A percentile compares a stretch with the other conserved stretches of the same genome.
Evolutionary conservation across 1,140 invertebrate genomes (phyloP).

Genomic region (Aphelinus atriplicis): DNA sequence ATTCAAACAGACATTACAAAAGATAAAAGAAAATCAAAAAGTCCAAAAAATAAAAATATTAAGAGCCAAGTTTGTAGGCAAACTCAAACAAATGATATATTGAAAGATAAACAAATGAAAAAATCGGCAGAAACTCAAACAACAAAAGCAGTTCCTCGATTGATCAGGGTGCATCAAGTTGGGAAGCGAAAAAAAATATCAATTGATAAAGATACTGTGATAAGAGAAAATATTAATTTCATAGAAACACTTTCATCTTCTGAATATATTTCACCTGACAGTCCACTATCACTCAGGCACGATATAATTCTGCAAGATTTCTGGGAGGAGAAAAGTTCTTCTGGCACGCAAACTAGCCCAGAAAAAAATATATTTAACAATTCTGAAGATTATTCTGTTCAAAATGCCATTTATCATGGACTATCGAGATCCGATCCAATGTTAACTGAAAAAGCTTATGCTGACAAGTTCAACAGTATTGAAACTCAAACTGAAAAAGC

Average conservation of each 20-base stretch:
- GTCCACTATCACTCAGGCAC: conserved; percentile 58
- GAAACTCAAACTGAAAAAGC: conserved; percentile 70
- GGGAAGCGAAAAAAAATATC: conserved; percentile 27
- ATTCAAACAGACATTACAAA: conserved; percentile 60
- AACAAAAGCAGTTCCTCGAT: conserved; percentile 38
- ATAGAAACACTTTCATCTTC: conserved; percentile 52
- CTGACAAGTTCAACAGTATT: conserved; percentile 64
- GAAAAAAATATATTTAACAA: conserved; percentile 57
- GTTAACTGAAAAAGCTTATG: conserved; percentile 57
- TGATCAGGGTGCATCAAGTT: conserved; percentile 37
- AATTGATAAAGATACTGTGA: conserved; percentile 36
- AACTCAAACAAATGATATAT: conserved; percentile 62
- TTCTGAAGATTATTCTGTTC: conserved; percentile 55
- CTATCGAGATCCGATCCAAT: conserved; percentile 59
- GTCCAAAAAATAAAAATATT: conserved; percentile 47
- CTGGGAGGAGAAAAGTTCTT: conserved; percentile 60
- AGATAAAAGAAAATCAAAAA: conserved; percentile 44
- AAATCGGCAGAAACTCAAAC: conserved; percentile 66
- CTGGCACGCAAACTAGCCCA: conserved; percentile 62
- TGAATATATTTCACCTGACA: conserved; percentile 62
- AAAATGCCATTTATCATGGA: conserved; percentile 51
- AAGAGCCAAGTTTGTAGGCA: conserved; percentile 61
- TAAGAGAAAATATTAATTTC: conserved; percentile 54
- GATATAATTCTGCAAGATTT: conserved; percentile 61
- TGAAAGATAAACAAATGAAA: conserved; percentile 51